Percentiles rank a stretch among this genome's conserved stretches.
Conservation (phyloP, 2,888 invertebrate species). For the Pandemis heparana region DNA sequence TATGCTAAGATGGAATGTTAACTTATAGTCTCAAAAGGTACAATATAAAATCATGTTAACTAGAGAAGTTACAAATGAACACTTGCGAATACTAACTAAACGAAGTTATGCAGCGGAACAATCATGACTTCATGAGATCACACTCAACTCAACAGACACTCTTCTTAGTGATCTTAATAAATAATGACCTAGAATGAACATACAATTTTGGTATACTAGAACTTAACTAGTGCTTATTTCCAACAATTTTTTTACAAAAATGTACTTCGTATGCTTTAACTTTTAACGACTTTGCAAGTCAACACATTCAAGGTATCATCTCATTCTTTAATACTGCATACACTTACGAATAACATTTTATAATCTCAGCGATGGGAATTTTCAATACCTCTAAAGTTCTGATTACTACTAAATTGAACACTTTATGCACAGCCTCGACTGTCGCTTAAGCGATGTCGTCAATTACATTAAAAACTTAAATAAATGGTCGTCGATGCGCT, state of each 20-base stretch:
- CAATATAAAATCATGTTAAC: slow-evolving; percentile 55
- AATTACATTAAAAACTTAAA: slow-evolving; percentile 76
- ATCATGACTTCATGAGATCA: slow-evolving; percentile 70
- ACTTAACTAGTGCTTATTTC: slow-evolving; percentile 64
- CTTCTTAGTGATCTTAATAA: slow-evolving; percentile 76
- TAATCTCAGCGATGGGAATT: slow-evolving; percentile 83
- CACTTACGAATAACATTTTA: slow-evolving; percentile 67
- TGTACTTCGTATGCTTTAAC: slow-evolving; percentile 63
- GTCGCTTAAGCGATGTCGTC: slow-evolving; percentile 74
- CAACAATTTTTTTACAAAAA: slow-evolving; percentile 54
- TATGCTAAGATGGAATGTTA: slow-evolving; percentile 76
- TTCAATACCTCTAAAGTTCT: slow-evolving; percentile 72
- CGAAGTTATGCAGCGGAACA: slow-evolving; percentile 64
- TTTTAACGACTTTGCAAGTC: slow-evolving; percentile 64
- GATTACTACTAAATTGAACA: slow-evolving; percentile 81
- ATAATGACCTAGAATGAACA: slow-evolving; percentile 80
- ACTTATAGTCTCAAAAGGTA: slow-evolving; percentile 65
- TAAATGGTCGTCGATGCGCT: slow-evolving; percentile 81
- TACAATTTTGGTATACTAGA: slow-evolving; percentile 82
- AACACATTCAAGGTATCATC: slow-evolving; percentile 57
- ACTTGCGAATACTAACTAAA: slow-evolving; percentile 64
- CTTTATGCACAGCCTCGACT: slow-evolving; percentile 84
- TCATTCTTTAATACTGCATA: slow-evolving; percentile 72
- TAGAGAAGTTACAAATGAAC: slow-evolving; percentile 66
- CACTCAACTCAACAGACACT: slow-evolving; percentile 74